Evolutionary conservation across 2,888 invertebrate genomes (phyloP), one percentile per base, ranked within the genome.

Genomic region (Idaea dimidiata): DNA sequence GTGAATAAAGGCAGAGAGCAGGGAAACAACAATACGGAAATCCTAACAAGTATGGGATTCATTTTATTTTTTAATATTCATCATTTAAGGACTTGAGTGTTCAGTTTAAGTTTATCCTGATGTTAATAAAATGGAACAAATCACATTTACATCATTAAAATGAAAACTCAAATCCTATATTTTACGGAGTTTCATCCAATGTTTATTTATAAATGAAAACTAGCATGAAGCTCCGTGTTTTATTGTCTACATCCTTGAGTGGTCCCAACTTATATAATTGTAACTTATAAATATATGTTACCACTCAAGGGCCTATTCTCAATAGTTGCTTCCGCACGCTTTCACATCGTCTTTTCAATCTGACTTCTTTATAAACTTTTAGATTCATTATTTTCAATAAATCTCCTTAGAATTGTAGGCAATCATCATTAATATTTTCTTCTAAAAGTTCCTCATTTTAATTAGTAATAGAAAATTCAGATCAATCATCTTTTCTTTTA

Each of bases 281-380:
- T 43, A 14, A 14, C 43, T 43, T 14, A 10, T 43, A 43, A 14
- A 43, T 24, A 43, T 10, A 43, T 8, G 7, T 6, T 31, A 57
- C 65, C 61, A 66, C 67, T 71, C 68, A 72, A 73, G 65, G 68
- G 67, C 59, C 66, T 65, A 55, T 31, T 58, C 53, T 60, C 33
- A 62, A 17, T 66, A 67, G 68, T 60, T 58, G 88, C 87, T 86
- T 83, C 31, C 66, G 84, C 88, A 87, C 86, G 88, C 87, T 86
- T 87, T 64, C 68, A 79, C 78, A 78, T 79, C 61, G 86, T 84
- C 81, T 82, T 59, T 69, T 67, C 69, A 58, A 60, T 66, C 60
- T 33, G 32, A 55, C 10, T 33, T 55, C 57, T 17, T n/a, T 58
- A 54, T 16, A 24, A 32, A 32, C 16, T 59, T 17, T 10, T 43